Percentiles rank a stretch among this genome's conserved stretches.
phyloP scores from a whole-genome alignment of 2,888 invertebrate genomes.

The Muscina levida region DNA sequence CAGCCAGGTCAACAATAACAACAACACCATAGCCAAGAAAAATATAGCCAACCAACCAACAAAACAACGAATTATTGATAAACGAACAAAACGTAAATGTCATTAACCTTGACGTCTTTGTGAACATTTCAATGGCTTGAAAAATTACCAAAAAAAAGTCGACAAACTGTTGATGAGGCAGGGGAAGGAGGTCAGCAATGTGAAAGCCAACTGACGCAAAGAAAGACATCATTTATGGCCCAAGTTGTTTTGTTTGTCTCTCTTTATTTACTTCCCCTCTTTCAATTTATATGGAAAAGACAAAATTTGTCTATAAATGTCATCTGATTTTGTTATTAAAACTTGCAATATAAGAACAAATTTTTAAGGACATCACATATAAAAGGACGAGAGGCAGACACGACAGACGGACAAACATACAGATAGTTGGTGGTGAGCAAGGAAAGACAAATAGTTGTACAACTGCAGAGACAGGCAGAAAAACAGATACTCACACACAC shows the following conservation, averaged over 20 bases:
- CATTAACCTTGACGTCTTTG: constrained; percentile 64
- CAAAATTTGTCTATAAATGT: constrained; percentile 50
- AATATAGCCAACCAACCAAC: constrained; percentile 2
- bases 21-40: constrained; percentile 30
- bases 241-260: constrained; percentile 38
- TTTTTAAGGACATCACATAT: background rate
- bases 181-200: background rate
- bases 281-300: constrained; percentile 33
- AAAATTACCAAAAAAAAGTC: constrained; percentile 42
- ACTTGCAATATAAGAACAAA: constrained; percentile 25
- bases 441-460: background rate
- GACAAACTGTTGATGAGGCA: background rate
- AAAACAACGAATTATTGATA: no score
- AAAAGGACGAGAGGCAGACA: constrained; percentile 12
- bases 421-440: no score
- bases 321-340: constrained; percentile 66
- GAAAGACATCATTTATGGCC: constrained; percentile 50
- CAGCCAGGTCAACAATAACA: no score
- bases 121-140: constrained; percentile 46
- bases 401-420: constrained; percentile 29
- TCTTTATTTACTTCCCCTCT: no score
- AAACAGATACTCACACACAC: no score
- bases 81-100: constrained; percentile 35
- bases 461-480: constrained; percentile 35
- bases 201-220: constrained; percentile 2